Percentiles rank a stretch among this genome's conserved stretches.
phyloP scores from a whole-genome alignment of 2,797 vertebrate genomes.

The Neoniphon sammara region DNA sequence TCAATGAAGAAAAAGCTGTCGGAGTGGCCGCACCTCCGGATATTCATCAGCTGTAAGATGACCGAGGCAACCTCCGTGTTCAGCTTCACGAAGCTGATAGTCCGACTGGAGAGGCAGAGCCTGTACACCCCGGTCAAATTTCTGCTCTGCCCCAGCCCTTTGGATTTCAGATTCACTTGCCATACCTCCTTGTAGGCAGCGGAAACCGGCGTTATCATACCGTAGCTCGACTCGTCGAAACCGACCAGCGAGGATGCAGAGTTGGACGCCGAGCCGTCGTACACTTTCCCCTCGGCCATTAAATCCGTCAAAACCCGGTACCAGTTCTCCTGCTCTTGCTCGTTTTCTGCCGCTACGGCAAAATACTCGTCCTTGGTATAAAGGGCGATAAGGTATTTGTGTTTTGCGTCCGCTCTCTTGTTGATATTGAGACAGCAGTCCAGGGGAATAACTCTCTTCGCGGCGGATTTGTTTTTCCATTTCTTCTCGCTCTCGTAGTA shows the following conservation, averaged over 20 bases:
- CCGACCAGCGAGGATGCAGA: constrained; percentile 85
- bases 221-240: constrained; percentile 89
- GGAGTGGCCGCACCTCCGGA: constrained; percentile 97
- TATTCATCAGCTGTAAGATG: constrained; percentile 96
- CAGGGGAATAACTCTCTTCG: constrained; percentile 92
- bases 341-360: constrained; percentile 94
- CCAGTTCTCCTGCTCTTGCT: constrained; percentile 96
- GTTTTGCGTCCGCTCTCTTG: constrained; percentile 96
- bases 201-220: constrained; percentile 86
- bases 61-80: constrained; percentile 93
- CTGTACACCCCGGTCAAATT: constrained; percentile 94
- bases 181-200: constrained; percentile 94
- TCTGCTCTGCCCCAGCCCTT: constrained; percentile 92
- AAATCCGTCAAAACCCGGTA: constrained; percentile 90
- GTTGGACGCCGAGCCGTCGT: constrained; percentile 80
- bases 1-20: constrained; percentile 99
- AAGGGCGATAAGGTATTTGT: constrained; percentile 96
- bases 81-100: constrained; percentile 93
- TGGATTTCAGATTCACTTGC: constrained; percentile 96
- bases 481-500: constrained; percentile 99
- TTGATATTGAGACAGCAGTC: constrained; percentile 96
- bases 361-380: constrained; percentile 98
- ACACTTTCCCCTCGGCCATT: constrained; percentile 88
- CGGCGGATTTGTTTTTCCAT: constrained; percentile 94
- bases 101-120: constrained; percentile 93